These are phyloP conservation scores for Crossoptilon crossoptilon DNA, from an alignment of 2,797 vertebrate genomes.

Conservation along the genomic window DNA sequence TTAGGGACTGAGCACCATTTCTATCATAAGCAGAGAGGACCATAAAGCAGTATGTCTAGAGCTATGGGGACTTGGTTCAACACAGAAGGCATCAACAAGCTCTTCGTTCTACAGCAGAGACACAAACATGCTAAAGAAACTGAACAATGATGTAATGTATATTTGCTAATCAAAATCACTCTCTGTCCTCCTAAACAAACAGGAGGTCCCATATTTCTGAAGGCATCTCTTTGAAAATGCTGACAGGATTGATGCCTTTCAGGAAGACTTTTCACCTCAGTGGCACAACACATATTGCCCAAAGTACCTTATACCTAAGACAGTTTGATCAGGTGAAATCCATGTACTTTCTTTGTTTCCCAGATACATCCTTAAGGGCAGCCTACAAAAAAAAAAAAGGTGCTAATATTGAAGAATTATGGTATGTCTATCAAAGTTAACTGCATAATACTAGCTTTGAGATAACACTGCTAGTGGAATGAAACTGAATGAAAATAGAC, in stretches of 20 bases:
- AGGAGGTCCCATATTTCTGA: neutral
- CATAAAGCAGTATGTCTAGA: neutral
- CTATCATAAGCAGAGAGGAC: neutral
- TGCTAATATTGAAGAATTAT: neutral
- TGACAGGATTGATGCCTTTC: neutral
- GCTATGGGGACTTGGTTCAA: neutral
- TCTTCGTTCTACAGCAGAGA: neutral
- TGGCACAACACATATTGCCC: neutral
- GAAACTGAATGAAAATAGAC: neutral
- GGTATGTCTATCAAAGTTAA: neutral
- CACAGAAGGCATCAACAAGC: neutral
- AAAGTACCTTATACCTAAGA: neutral
- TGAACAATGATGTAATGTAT: neutral
- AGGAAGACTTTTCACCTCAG: neutral
- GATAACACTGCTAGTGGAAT: neutral
- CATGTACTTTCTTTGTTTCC: neutral
- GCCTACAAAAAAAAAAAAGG: neutral
- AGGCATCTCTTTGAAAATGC: neutral
- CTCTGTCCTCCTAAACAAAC: neutral
- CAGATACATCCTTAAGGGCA: neutral
- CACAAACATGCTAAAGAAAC: neutral
- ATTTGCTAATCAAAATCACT: conserved; percentile 1
- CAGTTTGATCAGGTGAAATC: neutral
- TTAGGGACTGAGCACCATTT: neutral
- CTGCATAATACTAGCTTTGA: neutral